Conservation (phyloP, 2,797 vertebrate species). For the Neosalanx taihuensis region DNA sequence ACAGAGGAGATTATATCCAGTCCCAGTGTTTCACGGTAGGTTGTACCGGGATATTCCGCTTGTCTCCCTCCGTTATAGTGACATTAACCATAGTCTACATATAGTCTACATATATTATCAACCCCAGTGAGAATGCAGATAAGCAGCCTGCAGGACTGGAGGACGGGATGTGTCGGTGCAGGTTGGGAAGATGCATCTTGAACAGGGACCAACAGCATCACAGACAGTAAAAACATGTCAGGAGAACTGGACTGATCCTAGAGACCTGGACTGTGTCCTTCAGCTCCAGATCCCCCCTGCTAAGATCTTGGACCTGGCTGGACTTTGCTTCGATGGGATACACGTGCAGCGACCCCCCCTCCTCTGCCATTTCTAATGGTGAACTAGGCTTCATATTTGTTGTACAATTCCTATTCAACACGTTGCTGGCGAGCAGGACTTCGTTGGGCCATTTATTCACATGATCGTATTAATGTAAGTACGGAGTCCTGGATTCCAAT, state of each 20-base stretch:
- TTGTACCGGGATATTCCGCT: conserved; percentile 46
- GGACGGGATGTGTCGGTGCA: conserved; percentile 13
- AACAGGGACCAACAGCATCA: conserved; percentile 19
- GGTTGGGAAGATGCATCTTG: conserved; percentile 33
- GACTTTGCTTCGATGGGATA: neutral
- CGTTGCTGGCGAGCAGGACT: conserved; percentile 61
- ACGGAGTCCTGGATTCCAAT: neutral
- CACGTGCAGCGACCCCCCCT: neutral
- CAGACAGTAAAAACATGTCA: conserved; percentile 49
- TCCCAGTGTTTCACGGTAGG: conserved; percentile 60
- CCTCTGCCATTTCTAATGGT: neutral
- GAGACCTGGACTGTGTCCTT: conserved; percentile 25
- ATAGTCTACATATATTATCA: conserved; percentile 1
- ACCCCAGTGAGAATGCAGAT: neutral
- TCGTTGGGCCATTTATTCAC: conserved; percentile 59
- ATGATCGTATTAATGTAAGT: conserved; percentile 64
- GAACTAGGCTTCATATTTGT: conserved; percentile 26
- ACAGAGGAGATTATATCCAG: conserved; percentile 33
- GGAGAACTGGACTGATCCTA: conserved; percentile 37
- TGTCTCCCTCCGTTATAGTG: conserved; percentile 31
- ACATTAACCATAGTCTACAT: conserved; percentile 14
- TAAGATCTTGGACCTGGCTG: conserved; percentile 18
- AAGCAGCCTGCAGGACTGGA: neutral
- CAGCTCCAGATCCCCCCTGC: conserved; percentile 45
- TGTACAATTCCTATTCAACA: conserved; percentile 65